Base-by-base conservation (phyloP, 1,140 invertebrate species). In the Drosophila athabasca region DNA sequence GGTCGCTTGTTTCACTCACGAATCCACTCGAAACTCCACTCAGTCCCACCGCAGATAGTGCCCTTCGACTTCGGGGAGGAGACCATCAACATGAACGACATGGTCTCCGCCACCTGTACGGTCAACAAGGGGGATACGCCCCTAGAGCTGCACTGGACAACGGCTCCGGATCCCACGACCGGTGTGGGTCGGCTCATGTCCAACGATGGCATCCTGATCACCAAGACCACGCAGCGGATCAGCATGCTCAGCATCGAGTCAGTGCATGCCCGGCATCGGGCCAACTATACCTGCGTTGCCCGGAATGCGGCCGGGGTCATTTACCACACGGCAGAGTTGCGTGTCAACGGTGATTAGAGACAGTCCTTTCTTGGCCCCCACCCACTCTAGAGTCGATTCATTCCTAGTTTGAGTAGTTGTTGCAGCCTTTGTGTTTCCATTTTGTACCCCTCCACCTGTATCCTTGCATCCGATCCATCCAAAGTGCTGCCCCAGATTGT, bases 41-140 rank as follows among this genome's bases (percentile, higher is more conserved):
- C 90, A 96, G 95, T 95, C 78, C 93, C 93, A 46, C 95, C 95
- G 55, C 94, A 95, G 93, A 94, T 95, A 76, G 92, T 93, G 62
- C 95, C 95, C 41, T 95, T 96, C 83, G 94, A 94, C 75, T 95
- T 96, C 85, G 95, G 95, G 71, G 93, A 94, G 24, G 95, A 96
- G 68, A 93, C 94, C 31, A 94, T 95, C 17, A 95, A 96, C 87
- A 94, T 94, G 61, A 95, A 95, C 45, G 95, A 96, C 67, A 94
- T 93, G 90, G 94, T 94, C 31, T 95, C 94, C 26, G 93, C 96
- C 48, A 94, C 94, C 22, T 99, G 97, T 92, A 95, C 95, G 35
- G 95, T 98, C 7, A 95, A 95, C 74, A 97, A 97, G 91, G 97
- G 97, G 43, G 97, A 98, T 91, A 93, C 95, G 64, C 97, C 97